Conservation (phyloP, 2,888 invertebrate species). For the Meta bourneti region DNA sequence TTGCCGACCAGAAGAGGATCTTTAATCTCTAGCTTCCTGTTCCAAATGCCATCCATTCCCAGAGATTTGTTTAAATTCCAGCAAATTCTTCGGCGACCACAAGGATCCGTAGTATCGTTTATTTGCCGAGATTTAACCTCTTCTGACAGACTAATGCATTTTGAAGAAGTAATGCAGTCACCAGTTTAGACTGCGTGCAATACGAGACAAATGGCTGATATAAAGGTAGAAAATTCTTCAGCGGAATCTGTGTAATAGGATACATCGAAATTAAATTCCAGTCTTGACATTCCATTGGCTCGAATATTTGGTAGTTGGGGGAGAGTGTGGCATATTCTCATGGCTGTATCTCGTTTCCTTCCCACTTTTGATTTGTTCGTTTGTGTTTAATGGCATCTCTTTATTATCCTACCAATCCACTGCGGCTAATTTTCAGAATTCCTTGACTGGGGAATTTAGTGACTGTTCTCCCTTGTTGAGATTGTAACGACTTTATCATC, state of each 20-base stretch:
- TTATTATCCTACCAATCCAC: not conserved
- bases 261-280: not conserved
- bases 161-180: conserved; percentile 30
- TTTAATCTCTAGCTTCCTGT: no score
- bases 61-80: no score
- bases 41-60: no score
- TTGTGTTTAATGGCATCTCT: not conserved
- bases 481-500: not conserved
- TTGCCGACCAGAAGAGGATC: no score
- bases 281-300: not conserved
- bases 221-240: not conserved
- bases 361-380: not conserved
- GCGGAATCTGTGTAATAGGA: not conserved
- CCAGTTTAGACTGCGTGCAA: conserved; percentile 9
- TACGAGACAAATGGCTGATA: not conserved
- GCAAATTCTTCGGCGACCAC: no score
- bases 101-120: no score
- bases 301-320: not conserved
- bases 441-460: not conserved
- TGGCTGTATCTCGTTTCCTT: no score
- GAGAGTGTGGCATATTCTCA: no score
- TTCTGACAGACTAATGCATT: conserved; percentile 50
- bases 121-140: not conserved
- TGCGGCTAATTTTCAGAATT: not conserved
- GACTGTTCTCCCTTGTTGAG: not conserved